Evolutionary conservation across 2,797 vertebrate species (phyloP).

Genomic region (Oophaga sylvatica): DNA sequence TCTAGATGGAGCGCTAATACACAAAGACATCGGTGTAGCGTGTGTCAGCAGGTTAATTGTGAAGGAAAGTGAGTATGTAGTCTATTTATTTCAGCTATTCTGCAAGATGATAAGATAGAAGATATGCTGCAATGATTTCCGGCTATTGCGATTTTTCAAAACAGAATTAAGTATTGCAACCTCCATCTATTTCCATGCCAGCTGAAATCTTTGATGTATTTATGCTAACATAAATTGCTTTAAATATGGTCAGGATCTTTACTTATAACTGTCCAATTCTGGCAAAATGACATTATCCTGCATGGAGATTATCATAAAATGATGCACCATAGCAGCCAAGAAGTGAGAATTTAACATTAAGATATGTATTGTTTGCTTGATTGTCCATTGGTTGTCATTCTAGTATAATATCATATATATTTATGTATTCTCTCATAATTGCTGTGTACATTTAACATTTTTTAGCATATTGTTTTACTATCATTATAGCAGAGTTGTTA

Average conservation of each 20-base stretch:
- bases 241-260: slow-evolving; percentile 12
- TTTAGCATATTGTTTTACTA: slow-evolving; percentile 9
- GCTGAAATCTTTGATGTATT: background rate
- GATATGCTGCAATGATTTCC: slow-evolving; percentile 6
- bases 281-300: slow-evolving; percentile 8
- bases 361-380: slow-evolving; percentile 19
- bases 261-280: slow-evolving; percentile 1
- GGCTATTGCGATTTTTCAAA: slow-evolving; percentile 17
- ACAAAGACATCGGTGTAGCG: background rate
- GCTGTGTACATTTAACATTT: background rate
- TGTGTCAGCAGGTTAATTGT: slow-evolving; percentile 23
- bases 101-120: slow-evolving; percentile 21
- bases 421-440: background rate
- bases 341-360: background rate
- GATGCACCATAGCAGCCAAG: background rate
- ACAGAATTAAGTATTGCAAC: slow-evolving; percentile 23
- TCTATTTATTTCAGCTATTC: slow-evolving; percentile 29
- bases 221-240: slow-evolving; percentile 2
- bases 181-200: background rate
- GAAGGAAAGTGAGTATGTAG: slow-evolving; percentile 23
- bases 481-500: slow-evolving; percentile 15
- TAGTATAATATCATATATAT: background rate
- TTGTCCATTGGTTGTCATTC: background rate
- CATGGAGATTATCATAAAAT: slow-evolving; percentile 4
- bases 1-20: slow-evolving; percentile 12